A percentile compares a stretch with the other conserved stretches of the same genome.
phyloP scores from a whole-genome alignment of 2,113 vertebrate species.

The Phaethornis superciliosus region DNA sequence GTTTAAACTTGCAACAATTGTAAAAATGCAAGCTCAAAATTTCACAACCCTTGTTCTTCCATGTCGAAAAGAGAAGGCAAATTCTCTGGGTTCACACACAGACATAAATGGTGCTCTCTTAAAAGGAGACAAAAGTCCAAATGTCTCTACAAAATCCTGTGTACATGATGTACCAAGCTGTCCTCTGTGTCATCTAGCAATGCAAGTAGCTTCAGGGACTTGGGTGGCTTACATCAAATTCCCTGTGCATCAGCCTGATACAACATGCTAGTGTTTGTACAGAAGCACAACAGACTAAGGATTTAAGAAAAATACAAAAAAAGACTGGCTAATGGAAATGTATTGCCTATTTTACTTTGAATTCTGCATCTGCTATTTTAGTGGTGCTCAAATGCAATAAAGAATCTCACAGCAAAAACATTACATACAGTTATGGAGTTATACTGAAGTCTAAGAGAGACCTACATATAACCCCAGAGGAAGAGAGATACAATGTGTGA shows the following conservation, averaged over 20 bases:
- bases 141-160: not conserved
- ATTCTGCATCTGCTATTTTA: slow-evolving; percentile 10
- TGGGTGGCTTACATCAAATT: not conserved
- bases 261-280: rapidly evolving
- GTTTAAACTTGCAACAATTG: not conserved
- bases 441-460: not conserved
- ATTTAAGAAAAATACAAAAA: not conserved
- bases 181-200: not conserved
- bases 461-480: not conserved
- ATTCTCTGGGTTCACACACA: not conserved
- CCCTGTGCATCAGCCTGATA: not conserved
- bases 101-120: not conserved
- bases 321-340: not conserved
- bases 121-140: not conserved
- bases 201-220: not conserved
- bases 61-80: not conserved
- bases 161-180: not conserved
- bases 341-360: not conserved
- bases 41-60: not conserved
- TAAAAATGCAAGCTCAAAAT: not conserved
- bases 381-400: not conserved
- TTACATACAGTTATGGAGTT: not conserved
- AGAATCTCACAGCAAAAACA: not conserved
- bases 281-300: not conserved
- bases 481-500: slow-evolving; percentile 26